Percentiles rank a stretch among this genome's conserved stretches.
Evolutionary conservation across 2,797 vertebrate genomes (phyloP).

Genomic region (Amphiprion clarkii): DNA sequence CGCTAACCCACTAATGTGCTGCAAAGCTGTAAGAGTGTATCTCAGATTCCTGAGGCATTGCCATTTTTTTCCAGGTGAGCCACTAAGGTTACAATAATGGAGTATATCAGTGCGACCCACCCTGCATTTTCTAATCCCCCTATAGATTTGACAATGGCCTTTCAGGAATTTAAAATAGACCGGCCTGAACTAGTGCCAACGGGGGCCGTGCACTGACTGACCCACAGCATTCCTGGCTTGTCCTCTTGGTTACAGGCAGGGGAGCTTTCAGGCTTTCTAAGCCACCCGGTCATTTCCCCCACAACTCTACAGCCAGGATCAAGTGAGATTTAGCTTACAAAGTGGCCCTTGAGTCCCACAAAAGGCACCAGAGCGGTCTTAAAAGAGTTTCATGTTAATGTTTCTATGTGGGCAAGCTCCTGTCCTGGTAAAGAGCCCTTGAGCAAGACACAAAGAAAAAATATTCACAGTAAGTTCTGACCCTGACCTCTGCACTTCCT

Average conservation of each 20-base stretch:
- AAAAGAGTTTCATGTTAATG: constrained; percentile 38
- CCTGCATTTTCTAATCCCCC: constrained; percentile 25
- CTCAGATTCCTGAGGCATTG: constrained; percentile 3
- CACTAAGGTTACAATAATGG: constrained; percentile 22
- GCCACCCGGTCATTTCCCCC: constrained; percentile 33
- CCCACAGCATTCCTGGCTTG: constrained; percentile 67
- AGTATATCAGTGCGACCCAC: constrained; percentile 14
- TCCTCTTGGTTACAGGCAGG: constrained; percentile 69
- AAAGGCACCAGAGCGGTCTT: constrained; percentile 48
- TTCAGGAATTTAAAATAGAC: constrained; percentile 48
- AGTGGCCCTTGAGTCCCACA: constrained; percentile 67
- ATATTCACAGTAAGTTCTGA: constrained; percentile 7
- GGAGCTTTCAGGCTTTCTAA: constrained; percentile 43
- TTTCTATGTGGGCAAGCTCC: constrained; percentile 34
- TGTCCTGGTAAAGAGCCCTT: constrained; percentile 32
- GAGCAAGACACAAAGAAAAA: constrained; percentile 29
- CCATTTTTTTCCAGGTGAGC: constrained; percentile 7
- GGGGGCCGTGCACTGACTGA: constrained; percentile 50
- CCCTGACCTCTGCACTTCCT: constrained; percentile 34
- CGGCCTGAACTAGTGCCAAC: constrained; percentile 37
- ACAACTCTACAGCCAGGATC: constrained; percentile 64
- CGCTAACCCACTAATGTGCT: constrained; percentile 4
- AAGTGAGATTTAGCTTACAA: constrained; percentile 73
- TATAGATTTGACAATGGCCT: constrained; percentile 14
- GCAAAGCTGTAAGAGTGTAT: not conserved